Evolutionary conservation across 2,113 vertebrate species (phyloP), one percentile per base, ranked within the genome.

Genomic region (Lethenteron reissneri): DNA sequence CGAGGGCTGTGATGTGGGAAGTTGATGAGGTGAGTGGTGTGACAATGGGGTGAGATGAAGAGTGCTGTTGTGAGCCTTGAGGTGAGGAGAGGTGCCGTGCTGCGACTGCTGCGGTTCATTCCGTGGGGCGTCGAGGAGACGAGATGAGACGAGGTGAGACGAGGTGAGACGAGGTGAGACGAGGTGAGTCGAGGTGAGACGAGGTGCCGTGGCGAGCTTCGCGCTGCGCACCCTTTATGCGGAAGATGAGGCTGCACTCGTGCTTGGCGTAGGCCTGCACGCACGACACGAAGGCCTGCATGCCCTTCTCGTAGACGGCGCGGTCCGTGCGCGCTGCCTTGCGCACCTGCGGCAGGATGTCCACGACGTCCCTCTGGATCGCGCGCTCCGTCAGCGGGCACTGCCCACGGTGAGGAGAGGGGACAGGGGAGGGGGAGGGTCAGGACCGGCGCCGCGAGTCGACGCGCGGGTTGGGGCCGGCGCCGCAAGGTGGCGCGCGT

Each of bases 241-340:
- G 80, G 83, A 99, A 97, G 79, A 99, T 96, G 9, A 99, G 84
- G 14, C 80, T 90, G 57, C 94, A 99, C 9, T 97, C 89, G 0
- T 99, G 94, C 74, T 99, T 99, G 73, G 83, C 87, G 0, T 99
- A 99, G 1, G 88, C 88, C 79, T 99, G 92, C 9, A 99, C 69
- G 0, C 74, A 83, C 0, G 94, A 99, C 71, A 99, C 92, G 19
- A 94, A 99, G 0, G 92, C 94, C 74, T 81, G 84, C 85, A 90
- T 87, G 71, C 90, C 84, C 56, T 86, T 85, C 72, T 97, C 92
- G 21, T 88, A 99, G 74, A 95, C 56, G 0, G 90, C 92, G 12
- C 94, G 79, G 82, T 99, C 94, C 0, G 80, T 78, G 64, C 88
- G 74, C 15, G 86, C 83, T 84, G 88, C 74, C 21, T 84, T 74